phyloP scores from a whole-genome alignment of 2,888 invertebrate genomes.

The Parnassius mnemosyne region DNA sequence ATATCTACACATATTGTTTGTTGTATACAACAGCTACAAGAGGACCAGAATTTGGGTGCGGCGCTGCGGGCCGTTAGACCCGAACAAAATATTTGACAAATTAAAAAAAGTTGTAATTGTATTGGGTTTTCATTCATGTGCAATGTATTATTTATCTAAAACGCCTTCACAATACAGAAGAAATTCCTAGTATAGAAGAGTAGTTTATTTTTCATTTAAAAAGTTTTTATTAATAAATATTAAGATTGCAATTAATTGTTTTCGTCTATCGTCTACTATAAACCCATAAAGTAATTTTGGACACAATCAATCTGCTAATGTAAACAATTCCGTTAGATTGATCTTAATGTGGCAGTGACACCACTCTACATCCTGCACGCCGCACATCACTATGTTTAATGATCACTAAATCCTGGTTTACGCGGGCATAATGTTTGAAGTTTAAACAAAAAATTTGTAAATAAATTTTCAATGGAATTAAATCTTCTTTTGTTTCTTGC shows the following conservation, averaged over 20 bases:
- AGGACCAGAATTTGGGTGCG: too few species aligned
- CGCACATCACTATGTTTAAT: conserved; percentile 19
- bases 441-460: conserved; percentile 1
- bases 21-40: too few species aligned
- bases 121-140: too few species aligned
- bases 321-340: conserved; percentile 22
- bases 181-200: too few species aligned
- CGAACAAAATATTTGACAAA: too few species aligned
- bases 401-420: conserved; percentile 17
- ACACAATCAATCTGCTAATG: conserved; percentile 21
- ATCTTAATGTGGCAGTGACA: conserved; percentile 14
- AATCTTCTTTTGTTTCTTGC: background rate
- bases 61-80: too few species aligned
- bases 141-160: too few species aligned
- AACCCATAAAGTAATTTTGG: conserved; percentile 1
- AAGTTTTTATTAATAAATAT: background rate
- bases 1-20: too few species aligned
- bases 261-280: background rate
- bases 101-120: too few species aligned
- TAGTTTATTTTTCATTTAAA: conserved; percentile 1
- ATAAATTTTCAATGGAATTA: background rate
- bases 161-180: too few species aligned
- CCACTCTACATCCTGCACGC: conserved; percentile 17
- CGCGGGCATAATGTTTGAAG: conserved; percentile 1
- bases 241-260: background rate